Evolutionary conservation across 2,888 invertebrate genomes (phyloP).

Genomic region (Euspilapteryx auroguttella): DNA sequence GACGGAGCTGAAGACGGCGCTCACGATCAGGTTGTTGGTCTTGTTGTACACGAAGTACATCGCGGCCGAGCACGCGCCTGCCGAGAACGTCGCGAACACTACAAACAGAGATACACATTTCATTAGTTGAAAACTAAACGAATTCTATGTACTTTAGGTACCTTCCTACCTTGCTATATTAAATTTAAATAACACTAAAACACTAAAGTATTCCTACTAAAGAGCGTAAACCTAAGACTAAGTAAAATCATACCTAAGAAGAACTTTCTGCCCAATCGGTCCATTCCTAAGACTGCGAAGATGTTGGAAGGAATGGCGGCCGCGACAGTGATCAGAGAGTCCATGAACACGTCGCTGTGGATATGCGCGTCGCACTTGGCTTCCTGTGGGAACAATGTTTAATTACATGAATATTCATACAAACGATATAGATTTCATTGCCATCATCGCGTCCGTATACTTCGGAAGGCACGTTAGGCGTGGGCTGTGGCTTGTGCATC

Average conservation of each 20-base stretch:
- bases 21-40: slow-evolving; percentile 79
- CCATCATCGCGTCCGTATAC: too few species aligned
- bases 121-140: too few species aligned
- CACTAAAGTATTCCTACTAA: too few species aligned
- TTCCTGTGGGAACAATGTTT: too few species aligned
- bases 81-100: slow-evolving; percentile 86
- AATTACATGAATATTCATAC: too few species aligned
- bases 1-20: slow-evolving; percentile 84
- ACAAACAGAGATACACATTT: slow-evolving; percentile 17
- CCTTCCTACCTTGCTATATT: too few species aligned
- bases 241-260: slow-evolving; percentile 67
- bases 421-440: too few species aligned
- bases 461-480: too few species aligned
- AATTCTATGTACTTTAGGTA: too few species aligned
- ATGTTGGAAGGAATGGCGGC: slow-evolving; percentile 85
- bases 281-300: slow-evolving; percentile 82
- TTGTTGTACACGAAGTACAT: slow-evolving; percentile 86
- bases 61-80: slow-evolving; percentile 80
- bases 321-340: slow-evolving; percentile 84
- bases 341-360: slow-evolving; percentile 79
- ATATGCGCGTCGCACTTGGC: slow-evolving; percentile 71
- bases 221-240: too few species aligned
- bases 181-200: too few species aligned
- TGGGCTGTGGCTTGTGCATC: too few species aligned
- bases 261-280: slow-evolving; percentile 82